Conservation (phyloP, 64 coral and sea anemone genomes). For the Pachyseris speciosa region DNA sequence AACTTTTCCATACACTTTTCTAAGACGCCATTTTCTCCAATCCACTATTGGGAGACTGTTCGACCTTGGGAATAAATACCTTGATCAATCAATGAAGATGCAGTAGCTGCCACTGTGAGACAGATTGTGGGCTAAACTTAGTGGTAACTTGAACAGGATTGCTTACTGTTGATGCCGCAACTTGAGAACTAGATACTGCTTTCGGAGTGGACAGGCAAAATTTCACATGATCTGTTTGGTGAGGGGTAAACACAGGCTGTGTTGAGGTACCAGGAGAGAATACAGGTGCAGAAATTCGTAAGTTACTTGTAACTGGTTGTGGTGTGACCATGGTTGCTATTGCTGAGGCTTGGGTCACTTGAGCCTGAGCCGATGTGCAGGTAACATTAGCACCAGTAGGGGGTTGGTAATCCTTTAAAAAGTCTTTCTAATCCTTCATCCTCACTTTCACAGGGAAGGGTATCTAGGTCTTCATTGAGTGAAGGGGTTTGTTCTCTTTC, state of each 20-base stretch:
- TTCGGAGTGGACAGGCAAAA: not conserved
- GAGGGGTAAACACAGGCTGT: not conserved
- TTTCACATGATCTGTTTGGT: not conserved
- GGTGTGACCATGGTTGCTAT: conserved; percentile 8
- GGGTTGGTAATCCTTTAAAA: not conserved
- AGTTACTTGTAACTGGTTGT: not conserved
- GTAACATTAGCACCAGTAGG: not conserved
- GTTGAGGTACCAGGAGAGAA: not conserved
- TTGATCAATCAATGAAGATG: not conserved
- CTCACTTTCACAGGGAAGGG: not conserved
- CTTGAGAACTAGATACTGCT: not conserved
- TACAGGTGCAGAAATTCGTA: not conserved
- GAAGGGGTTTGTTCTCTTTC: not conserved
- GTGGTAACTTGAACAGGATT: too few relatives aligned
- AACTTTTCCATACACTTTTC: conserved; percentile 62
- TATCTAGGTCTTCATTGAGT: not conserved
- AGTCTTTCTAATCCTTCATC: not conserved
- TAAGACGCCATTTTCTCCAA: not conserved
- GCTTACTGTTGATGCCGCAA: not conserved
- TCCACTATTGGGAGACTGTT: not conserved
- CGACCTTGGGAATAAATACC: not conserved
- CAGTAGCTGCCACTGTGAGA: not conserved
- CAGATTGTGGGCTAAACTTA: not conserved
- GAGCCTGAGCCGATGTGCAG: conserved; percentile 8
- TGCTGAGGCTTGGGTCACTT: too few relatives aligned